phyloP scores from a whole-genome alignment of 2,797 vertebrate species.

The Gadopsis bispinosus region DNA sequence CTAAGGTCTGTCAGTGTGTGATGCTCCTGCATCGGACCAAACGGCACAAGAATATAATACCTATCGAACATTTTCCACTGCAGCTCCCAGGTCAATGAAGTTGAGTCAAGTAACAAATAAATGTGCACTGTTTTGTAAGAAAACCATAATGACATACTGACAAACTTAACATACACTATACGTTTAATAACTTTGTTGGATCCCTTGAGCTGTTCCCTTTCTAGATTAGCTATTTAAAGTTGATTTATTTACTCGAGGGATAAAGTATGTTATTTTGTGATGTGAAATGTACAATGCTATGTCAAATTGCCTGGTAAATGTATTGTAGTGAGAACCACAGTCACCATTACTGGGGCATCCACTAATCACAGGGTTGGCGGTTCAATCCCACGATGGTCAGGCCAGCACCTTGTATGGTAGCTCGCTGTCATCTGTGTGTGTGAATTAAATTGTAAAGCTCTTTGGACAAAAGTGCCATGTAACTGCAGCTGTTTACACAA shows the following conservation, averaged over 20 bases:
- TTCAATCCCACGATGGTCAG: background rate
- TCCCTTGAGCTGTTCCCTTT: conserved; percentile 17
- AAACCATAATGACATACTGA: conserved; percentile 44
- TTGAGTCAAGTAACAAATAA: conserved; percentile 55
- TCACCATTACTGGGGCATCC: no score
- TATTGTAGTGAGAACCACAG: background rate
- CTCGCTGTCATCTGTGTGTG: background rate
- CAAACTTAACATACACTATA: conserved; percentile 27
- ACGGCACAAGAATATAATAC: conserved; percentile 67
- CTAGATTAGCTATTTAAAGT: background rate
- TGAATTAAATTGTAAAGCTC: background rate
- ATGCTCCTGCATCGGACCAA: conserved; percentile 58
- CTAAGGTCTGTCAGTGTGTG: conserved; percentile 56
- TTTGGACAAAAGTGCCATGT: background rate
- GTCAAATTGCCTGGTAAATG: conserved; percentile 24
- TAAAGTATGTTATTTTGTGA: conserved; percentile 20
- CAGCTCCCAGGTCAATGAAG: conserved; percentile 43
- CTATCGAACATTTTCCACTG: conserved; percentile 72
- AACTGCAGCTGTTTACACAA: background rate
- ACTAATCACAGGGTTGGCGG: background rate
- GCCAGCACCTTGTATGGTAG: no score
- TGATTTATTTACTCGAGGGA: conserved; percentile 19
- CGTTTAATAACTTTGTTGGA: conserved; percentile 26
- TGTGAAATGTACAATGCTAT: conserved; percentile 28
- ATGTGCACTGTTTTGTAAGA: conserved; percentile 30